phyloP scores from a whole-genome alignment of 2,797 vertebrate genomes.

The Amblyraja radiata region DNA sequence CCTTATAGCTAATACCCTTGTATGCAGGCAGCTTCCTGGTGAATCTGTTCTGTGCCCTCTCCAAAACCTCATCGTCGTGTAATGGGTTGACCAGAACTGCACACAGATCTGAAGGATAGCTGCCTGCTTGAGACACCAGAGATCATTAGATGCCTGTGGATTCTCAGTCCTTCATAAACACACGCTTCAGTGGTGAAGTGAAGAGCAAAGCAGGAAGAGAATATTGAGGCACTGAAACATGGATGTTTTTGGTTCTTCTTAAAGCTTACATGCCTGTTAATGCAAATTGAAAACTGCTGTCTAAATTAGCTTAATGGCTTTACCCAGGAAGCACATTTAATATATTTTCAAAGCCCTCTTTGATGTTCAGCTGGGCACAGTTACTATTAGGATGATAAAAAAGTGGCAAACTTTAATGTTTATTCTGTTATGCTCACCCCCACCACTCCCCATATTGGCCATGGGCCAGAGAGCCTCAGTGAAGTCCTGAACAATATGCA shows the following conservation, averaged over 20 bases:
- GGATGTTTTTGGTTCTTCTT: neutral
- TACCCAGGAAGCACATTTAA: slow-evolving; percentile 29
- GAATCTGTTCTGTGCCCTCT: too few relatives aligned
- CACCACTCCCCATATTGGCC: neutral
- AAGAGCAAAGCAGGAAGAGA: neutral
- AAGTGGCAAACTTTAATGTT: neutral
- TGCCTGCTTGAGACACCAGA: neutral
- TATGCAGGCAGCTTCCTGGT: too few relatives aligned
- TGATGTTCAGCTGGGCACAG: slow-evolving; percentile 13
- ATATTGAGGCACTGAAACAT: too few relatives aligned
- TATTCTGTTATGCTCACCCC: neutral
- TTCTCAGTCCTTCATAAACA: neutral
- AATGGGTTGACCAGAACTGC: too few relatives aligned
- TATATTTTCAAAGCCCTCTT: slow-evolving; percentile 21
- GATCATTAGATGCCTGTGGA: neutral
- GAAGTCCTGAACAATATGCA: neutral
- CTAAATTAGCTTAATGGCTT: neutral
- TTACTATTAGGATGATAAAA: neutral
- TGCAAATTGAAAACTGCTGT: slow-evolving; percentile 22
- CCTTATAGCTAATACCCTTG: too few relatives aligned
- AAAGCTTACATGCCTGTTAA: neutral
- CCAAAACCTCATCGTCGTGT: too few relatives aligned
- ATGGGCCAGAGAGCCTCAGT: neutral
- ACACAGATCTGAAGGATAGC: neutral
- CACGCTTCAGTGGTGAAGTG: neutral